These are phyloP conservation scores for Argynnis bischoffii DNA, from an alignment of 2,888 invertebrate genomes.

Conservation along the genomic window DNA sequence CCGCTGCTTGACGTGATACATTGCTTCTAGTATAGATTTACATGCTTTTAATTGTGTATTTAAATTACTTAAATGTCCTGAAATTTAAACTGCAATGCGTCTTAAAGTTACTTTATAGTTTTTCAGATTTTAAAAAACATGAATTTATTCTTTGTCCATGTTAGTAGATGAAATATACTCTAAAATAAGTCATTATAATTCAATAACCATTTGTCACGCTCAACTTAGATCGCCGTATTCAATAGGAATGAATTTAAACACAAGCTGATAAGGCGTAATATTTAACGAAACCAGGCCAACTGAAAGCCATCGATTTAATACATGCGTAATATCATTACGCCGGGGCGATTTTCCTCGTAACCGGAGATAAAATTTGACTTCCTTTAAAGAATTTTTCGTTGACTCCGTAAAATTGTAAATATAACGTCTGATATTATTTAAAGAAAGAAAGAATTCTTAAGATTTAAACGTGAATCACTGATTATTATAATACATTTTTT, in stretches of 20 bases:
- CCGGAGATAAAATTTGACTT: slow-evolving; percentile 36
- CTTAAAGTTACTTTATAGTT: slow-evolving; percentile 1
- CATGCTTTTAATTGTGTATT: slow-evolving; percentile 48
- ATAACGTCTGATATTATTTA: slow-evolving; percentile 26
- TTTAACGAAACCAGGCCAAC: slow-evolving; percentile 57
- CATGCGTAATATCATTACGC: slow-evolving; percentile 69
- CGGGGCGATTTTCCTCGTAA: slow-evolving; percentile 42
- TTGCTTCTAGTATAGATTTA: slow-evolving; percentile 62
- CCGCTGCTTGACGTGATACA: slow-evolving; percentile 76
- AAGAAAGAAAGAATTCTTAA: slow-evolving; percentile 6
- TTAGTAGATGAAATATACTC: background rate
- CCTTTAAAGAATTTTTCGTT: slow-evolving; percentile 31
- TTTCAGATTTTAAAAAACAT: slow-evolving; percentile 8
- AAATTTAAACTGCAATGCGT: slow-evolving; percentile 23
- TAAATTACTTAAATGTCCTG: slow-evolving; percentile 25
- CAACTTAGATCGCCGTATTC: slow-evolving; percentile 34
- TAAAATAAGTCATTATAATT: slow-evolving; percentile 18
- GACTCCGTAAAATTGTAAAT: slow-evolving; percentile 35
- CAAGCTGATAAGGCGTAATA: slow-evolving; percentile 39
- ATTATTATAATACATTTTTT: slow-evolving; percentile 3
- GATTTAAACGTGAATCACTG: slow-evolving; percentile 7
- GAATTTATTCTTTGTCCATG: background rate
- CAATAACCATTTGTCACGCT: slow-evolving; percentile 21
- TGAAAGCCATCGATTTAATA: slow-evolving; percentile 68
- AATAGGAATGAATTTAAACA: slow-evolving; percentile 37